Base-by-base conservation (phyloP, 2,113 vertebrate species). In the Origma solitaria region DNA sequence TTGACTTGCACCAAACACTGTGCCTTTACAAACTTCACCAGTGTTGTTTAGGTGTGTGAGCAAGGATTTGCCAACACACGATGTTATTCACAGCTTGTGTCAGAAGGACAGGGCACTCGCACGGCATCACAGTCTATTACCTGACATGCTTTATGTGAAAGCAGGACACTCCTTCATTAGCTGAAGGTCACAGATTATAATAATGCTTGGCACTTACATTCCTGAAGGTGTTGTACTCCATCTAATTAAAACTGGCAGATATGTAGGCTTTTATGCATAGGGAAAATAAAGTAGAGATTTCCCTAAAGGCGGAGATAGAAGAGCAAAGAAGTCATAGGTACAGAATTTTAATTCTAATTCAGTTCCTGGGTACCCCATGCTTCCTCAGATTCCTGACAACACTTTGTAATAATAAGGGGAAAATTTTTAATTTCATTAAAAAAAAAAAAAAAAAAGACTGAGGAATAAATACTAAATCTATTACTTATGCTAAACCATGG, bases 121-220 rank as follows among this genome's bases (percentile, higher is more conserved):
- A 66, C 0, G 2, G n/a, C 17, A 44, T 49, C 22, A 2, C 30
- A 44, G 54, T 65, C 54, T n/a, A 90, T 83, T 68, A 78, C 53
- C 76, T 88, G 79, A 62, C 35, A 31, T 31, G 75, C 42, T 94
- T 90, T 37, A 30, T 31, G 45, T 88, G 53, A 77, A 95, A 91
- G 62, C 85, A 81, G 79, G 56, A 38, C 60, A 60, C 56, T 96
- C 40, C 88, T 91, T 95, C 88, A 71, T 87, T 94, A 95, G 64
- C 60, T 94, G 88, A 93, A 97, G 92, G 90, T 95, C 82, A 75
- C 37, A 90, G 72, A 93, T 93, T 83, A 71, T 93, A 86, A 88
- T 86, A 88, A 83, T 40, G 33, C 82, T 90, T 86, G 56, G 60
- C 50, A 44, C 82, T 96, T 88, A 65, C 18, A 95, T 54, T 90